Base-by-base conservation (phyloP, 2,113 vertebrate species). In the Cyanistes caeruleus region DNA sequence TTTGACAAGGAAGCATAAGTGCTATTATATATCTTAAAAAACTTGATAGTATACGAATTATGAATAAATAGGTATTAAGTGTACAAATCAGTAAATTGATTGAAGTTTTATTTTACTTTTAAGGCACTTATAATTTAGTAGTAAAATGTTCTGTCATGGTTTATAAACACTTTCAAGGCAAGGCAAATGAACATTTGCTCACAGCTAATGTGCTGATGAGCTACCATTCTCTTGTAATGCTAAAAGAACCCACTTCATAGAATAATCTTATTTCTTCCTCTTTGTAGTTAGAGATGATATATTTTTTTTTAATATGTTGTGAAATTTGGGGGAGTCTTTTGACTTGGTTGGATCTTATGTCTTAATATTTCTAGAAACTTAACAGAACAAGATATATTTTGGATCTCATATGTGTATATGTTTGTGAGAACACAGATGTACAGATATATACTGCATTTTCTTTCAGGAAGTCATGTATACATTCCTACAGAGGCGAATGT, bases 51-150 rank as follows among this genome's bases (percentile, higher is more conserved):
- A 21, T 80, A 85, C 95, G 69, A 95, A 94, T 95, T 94, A 68
- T 58, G 49, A 82, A 91, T 63, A 94, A 95, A 91, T 85, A 64
- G 35, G 7, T 87, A 87, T 96, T 95, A 93, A 93, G n/a, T 91
- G 53, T 67, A 87, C 93, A 93, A 95, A 93, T 90, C 87, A 91
- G 69, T 82, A 95, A 93, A 94, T 94, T 51, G 24, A 62, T 84
- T 80, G 49, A 81, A 19, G 33, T 95, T 97, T 95, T 97, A 87
- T 92, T 62, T 33, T 95, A 52, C 39, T 14, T 37, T 39, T 82
- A 56, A 72, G 49, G 21, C 17, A n/a, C n/a, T 46, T 93, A 23
- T 56, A 90, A 89, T 93, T 94, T 95, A 64, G 65, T 79, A 94
- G 68, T 84, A n/a, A 84, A 92, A 91, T 93, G 87, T 96, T 97